Conservation (phyloP, 1,140 invertebrate genomes). For the Thaumatotibia leucotreta region DNA sequence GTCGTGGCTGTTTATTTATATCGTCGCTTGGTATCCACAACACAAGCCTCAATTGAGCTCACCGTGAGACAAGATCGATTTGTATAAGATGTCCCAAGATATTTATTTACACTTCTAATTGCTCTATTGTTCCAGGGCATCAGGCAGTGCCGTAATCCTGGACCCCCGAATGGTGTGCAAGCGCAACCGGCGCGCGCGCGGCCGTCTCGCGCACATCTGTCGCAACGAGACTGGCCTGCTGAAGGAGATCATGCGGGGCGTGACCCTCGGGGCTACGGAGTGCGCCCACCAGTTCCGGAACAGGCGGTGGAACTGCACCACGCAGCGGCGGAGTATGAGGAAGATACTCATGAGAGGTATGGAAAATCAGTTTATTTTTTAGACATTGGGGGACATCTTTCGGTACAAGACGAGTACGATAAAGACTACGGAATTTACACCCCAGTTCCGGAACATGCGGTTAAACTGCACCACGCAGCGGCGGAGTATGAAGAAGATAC, state of each 20-base stretch:
- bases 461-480: conserved; percentile 87
- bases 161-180: conserved; percentile 93
- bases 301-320: conserved; percentile 91
- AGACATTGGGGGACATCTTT: no score
- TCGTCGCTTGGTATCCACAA: no score
- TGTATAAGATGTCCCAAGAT: no score
- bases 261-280: conserved; percentile 86
- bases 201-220: conserved; percentile 87
- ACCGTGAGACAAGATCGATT: no score
- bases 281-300: conserved; percentile 91
- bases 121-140: conserved; percentile 79
- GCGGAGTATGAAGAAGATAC: conserved; percentile 83
- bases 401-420: no score
- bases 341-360: conserved; percentile 89
- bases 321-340: conserved; percentile 84
- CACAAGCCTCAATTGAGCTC: no score
- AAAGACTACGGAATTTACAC: not conserved
- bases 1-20: no score
- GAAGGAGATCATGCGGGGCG: conserved; percentile 86
- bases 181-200: conserved; percentile 82
- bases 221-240: conserved; percentile 85
- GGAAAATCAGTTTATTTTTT: no score
- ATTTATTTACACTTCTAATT: no score
- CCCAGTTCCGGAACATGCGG: conserved; percentile 83
- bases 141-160: conserved; percentile 89